Percentiles rank a stretch among this genome's conserved stretches.
Conservation (phyloP, 1,140 invertebrate species). For the Cryptotermes secundus region DNA sequence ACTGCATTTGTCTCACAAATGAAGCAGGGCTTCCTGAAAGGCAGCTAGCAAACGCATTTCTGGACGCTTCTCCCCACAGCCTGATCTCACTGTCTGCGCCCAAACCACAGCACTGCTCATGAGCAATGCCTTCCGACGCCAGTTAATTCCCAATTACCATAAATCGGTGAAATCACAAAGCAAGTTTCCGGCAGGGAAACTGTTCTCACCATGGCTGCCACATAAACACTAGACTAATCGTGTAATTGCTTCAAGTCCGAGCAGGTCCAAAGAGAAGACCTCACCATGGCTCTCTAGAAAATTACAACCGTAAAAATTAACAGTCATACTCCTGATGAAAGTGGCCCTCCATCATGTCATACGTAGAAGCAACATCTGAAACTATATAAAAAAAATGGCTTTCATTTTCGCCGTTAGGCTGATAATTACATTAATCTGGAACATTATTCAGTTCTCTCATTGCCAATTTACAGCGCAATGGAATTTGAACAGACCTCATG, state of each 20-base stretch:
- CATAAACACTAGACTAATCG: conserved; percentile 7
- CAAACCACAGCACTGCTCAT: background rate
- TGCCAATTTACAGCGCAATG: background rate
- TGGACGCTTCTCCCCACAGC: background rate
- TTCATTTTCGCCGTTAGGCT: background rate
- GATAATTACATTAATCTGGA: background rate
- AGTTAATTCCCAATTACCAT: conserved; percentile 9
- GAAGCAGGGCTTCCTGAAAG: background rate
- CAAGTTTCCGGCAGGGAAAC: background rate
- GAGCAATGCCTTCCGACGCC: conserved; percentile 2
- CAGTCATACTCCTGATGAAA: background rate
- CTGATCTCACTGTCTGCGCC: background rate
- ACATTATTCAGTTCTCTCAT: background rate
- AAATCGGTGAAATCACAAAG: background rate
- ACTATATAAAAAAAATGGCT: background rate
- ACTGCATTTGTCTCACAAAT: background rate
- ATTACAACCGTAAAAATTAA: background rate
- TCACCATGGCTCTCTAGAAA: background rate
- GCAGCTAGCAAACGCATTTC: background rate
- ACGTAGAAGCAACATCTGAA: background rate
- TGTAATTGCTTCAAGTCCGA: conserved; percentile 7
- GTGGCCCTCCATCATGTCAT: background rate
- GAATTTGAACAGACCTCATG: background rate
- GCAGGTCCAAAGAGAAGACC: background rate
- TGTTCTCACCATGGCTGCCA: background rate